Percentiles rank a stretch among this genome's conserved stretches.
These are phyloP conservation scores for Pocillopora verrucosa DNA, from an alignment of 64 coral and sea anemone species.

Conservation along the genomic window DNA sequence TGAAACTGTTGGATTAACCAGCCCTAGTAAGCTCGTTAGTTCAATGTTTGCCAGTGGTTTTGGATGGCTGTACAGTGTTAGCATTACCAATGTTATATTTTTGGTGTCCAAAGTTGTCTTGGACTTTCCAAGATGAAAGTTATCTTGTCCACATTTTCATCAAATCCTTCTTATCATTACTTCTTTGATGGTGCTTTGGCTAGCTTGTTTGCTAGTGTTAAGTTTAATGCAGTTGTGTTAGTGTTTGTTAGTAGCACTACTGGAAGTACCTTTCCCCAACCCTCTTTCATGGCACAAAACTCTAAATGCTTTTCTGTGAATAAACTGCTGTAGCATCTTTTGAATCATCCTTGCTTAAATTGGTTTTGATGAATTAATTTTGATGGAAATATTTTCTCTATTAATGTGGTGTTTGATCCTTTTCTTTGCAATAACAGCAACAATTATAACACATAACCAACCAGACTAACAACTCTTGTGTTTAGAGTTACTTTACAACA, in stretches of 20 bases:
- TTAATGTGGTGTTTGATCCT: background rate
- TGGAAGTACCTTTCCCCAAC: too few species aligned
- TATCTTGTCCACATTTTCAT: background rate
- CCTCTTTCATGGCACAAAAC: too few species aligned
- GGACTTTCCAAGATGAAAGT: slow-evolving; percentile 10
- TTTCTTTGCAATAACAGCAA: too few species aligned
- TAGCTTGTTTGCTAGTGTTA: background rate
- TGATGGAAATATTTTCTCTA: background rate
- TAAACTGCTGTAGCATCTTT: background rate
- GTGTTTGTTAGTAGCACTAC: background rate
- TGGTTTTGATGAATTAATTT: background rate
- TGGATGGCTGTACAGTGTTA: slow-evolving; percentile 53
- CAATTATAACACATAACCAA: too few species aligned
- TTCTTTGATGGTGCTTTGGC: slow-evolving; percentile 33
- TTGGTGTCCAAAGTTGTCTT: slow-evolving; percentile 45
- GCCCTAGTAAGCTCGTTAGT: background rate
- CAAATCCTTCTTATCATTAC: background rate
- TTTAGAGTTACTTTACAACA: too few species aligned
- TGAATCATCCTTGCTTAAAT: background rate
- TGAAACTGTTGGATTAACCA: background rate
- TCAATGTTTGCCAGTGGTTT: slow-evolving; percentile 9
- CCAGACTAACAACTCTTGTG: too few species aligned
- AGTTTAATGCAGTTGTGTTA: background rate
- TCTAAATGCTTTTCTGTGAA: too few species aligned
- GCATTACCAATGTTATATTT: slow-evolving; percentile 11